Conservation (phyloP, 2,888 invertebrate species). For the Gasteruption jaculator region DNA sequence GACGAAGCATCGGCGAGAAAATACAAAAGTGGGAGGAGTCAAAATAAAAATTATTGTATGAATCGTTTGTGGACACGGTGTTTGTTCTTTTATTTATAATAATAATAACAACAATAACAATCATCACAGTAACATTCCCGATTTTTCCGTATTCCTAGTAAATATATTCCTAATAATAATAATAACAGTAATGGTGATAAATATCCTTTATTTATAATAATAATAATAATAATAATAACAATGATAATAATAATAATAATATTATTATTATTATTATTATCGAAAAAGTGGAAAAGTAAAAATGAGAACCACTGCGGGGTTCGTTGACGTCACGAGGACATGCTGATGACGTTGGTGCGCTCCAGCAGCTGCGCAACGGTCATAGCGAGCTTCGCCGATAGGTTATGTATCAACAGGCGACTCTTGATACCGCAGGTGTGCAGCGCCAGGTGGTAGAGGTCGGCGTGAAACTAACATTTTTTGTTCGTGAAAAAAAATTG, state of each 20-base stretch:
- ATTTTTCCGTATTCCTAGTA: no score
- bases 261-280: neutral
- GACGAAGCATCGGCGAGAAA: no score
- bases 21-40: no score
- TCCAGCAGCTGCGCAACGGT: conserved; percentile 61
- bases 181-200: neutral
- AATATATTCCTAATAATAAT: no score
- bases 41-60: conserved; percentile 35
- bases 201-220: neutral
- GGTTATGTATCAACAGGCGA: conserved; percentile 55
- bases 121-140: no score
- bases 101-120: no score
- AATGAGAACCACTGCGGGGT: neutral
- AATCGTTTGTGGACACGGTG: conserved; percentile 28
- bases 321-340: conserved; percentile 53
- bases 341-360: conserved; percentile 62
- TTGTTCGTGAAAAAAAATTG: neutral
- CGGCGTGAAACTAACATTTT: conserved; percentile 63
- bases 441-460: conserved; percentile 67
- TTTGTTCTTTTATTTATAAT: no score
- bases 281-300: no score
- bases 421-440: conserved; percentile 62
- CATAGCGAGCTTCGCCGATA: conserved; percentile 59
- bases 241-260: neutral
- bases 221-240: conserved; percentile 1